These are phyloP conservation scores for Halcyon senegalensis DNA, from an alignment of 2,113 vertebrate genomes.

Conservation along the genomic window DNA sequence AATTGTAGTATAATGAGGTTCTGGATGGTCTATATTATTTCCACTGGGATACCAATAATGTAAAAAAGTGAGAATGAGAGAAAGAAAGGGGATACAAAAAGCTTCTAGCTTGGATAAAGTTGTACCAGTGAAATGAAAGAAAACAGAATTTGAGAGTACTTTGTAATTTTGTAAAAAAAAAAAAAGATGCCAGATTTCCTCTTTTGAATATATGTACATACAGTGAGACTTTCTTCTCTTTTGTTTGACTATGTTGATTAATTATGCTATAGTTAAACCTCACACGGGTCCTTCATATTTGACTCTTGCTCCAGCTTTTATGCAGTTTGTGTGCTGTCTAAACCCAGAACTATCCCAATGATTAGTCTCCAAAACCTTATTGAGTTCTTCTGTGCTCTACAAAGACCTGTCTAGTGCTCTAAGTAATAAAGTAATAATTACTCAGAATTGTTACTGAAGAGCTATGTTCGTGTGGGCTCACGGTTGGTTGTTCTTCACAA, in stretches of 20 bases:
- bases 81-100: not conserved
- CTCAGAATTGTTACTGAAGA: not conserved
- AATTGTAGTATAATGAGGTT: constrained; percentile 15
- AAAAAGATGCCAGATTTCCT: not conserved
- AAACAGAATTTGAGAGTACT: not conserved
- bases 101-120: not conserved
- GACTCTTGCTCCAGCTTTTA: not conserved
- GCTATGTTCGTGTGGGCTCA: fast-evolving
- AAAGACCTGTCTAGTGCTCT: not conserved
- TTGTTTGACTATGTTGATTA: not conserved
- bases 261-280: not conserved
- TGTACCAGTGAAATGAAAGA: not conserved
- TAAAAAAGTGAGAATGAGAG: not conserved
- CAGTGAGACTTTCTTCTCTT: not conserved
- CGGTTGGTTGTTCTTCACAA: not conserved
- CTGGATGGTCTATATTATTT: not conserved
- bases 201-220: not conserved
- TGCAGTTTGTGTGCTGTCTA: not conserved
- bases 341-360: not conserved
- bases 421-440: not conserved
- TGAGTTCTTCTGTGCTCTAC: not conserved
- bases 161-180: fast-evolving
- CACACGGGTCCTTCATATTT: not conserved
- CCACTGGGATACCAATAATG: not conserved
- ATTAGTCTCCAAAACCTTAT: not conserved